Conservation (phyloP, 2,113 vertebrate species). For the Pavo muticus region DNA sequence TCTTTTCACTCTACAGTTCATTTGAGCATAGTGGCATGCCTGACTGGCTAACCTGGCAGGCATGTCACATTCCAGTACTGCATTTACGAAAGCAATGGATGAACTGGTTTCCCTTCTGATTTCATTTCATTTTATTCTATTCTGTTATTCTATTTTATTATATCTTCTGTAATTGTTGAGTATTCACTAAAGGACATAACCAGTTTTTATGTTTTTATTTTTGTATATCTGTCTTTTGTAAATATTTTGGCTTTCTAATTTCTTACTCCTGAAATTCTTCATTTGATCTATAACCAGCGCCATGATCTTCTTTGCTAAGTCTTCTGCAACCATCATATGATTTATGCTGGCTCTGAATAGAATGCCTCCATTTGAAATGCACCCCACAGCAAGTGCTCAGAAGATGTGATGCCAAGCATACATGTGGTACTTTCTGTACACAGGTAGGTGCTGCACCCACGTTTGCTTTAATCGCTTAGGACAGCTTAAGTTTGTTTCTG, state of each 20-base stretch:
- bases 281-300: neutral
- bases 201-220: neutral
- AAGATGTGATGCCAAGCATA: neutral
- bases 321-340: accelerated
- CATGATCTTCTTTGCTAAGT: neutral
- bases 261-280: neutral
- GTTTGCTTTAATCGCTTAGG: neutral
- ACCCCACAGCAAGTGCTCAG: accelerated
- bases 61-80: conserved; percentile 15
- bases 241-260: neutral
- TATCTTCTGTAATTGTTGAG: neutral
- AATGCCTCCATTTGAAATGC: neutral
- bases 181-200: neutral
- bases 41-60: conserved; percentile 25
- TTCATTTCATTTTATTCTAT: neutral
- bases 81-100: neutral
- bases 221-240: neutral
- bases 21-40: conserved; percentile 21
- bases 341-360: no score
- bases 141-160: no score
- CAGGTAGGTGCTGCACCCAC: neutral
- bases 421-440: neutral
- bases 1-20: conserved; percentile 9
- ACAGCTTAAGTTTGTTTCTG: neutral
- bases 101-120: neutral